Evolutionary conservation across 2,797 vertebrate species (phyloP), one percentile per base, ranked within the genome.

Genomic region (Botia almorhae): DNA sequence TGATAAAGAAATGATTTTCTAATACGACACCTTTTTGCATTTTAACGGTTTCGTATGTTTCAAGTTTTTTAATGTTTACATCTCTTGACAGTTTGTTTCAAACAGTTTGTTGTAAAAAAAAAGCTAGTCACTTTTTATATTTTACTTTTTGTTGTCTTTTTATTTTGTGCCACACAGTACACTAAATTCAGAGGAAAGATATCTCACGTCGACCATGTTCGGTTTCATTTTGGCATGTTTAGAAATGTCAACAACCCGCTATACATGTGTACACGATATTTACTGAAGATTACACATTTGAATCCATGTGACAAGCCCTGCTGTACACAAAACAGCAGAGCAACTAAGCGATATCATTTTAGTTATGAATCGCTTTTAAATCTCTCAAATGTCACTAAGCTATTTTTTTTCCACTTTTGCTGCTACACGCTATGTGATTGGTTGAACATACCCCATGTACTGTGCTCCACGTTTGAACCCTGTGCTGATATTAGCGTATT

Each of bases 1-100:
- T 46, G 1, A 64, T 53, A 4, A 67, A n/a, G 50, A 76, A 69
- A 69, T 39, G 10, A 26, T n/a, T 53, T 79, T 78, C 56, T 7
- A 17, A 69, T 56, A 7, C 36, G 10, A 56, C 50, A 46, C 19
- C 11, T 50, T 56, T 51, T 48, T 11, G 2, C 8, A 33, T 21
- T 12, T 7, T 1, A 11, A 68, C 48, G n/a, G n/a, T 70, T 51
- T 58, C 78, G 63, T 71, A 4, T 29, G 74, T 84, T 82, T 72
- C 19, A 55, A 64, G 51, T 3, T 75, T 77, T 26, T 76, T 26
- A 50, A 43, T 63, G 61, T 81, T 71, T 84, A 64, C 53, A 75
- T 84, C 8, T 78, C 65, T 26, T 26, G 23, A 26, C 23, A 69
- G 26, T 26, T 48, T 7, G 0, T 69, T 74, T 74, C 56, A 43